Evolutionary conservation across 64 coral and sea anemone species (phyloP).

Genomic region (Montipora cactus): DNA sequence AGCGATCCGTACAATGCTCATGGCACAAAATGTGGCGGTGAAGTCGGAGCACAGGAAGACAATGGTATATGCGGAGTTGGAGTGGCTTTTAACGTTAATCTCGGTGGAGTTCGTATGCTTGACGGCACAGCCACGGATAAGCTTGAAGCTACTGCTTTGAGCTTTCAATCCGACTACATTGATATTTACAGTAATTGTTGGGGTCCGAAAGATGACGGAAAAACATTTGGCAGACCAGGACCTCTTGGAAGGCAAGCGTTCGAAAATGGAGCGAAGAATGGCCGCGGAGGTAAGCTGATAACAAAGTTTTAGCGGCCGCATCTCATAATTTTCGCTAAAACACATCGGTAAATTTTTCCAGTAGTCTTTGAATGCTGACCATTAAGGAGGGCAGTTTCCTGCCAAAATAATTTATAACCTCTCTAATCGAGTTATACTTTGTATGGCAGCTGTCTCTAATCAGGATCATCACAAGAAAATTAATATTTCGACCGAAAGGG

Average conservation of each 20-base stretch:
- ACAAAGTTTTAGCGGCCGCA: not conserved
- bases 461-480: not conserved
- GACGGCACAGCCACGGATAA: constrained; percentile 84
- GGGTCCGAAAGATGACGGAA: constrained; percentile 92
- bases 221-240: constrained; percentile 90
- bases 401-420: not conserved
- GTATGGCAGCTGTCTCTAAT: not conserved
- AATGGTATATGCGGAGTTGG: constrained; percentile 91
- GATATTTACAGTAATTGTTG: constrained; percentile 94
- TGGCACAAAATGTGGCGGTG: constrained; percentile 90
- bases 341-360: not conserved
- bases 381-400: not conserved
- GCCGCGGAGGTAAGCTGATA: constrained; percentile 75
- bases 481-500: not conserved
- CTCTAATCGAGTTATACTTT: not conserved
- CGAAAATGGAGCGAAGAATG: constrained; percentile 75
- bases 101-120: constrained; percentile 91
- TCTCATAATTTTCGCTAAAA: not conserved
- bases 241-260: constrained; percentile 71
- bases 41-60: constrained; percentile 91
- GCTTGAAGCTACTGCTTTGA: constrained; percentile 77
- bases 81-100: constrained; percentile 86
- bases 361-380: not conserved
- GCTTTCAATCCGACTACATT: constrained; percentile 79
- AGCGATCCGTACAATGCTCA: constrained; percentile 92